Evolutionary conservation across 2,113 vertebrate genomes (phyloP).

Genomic region (Penelope pileata): DNA sequence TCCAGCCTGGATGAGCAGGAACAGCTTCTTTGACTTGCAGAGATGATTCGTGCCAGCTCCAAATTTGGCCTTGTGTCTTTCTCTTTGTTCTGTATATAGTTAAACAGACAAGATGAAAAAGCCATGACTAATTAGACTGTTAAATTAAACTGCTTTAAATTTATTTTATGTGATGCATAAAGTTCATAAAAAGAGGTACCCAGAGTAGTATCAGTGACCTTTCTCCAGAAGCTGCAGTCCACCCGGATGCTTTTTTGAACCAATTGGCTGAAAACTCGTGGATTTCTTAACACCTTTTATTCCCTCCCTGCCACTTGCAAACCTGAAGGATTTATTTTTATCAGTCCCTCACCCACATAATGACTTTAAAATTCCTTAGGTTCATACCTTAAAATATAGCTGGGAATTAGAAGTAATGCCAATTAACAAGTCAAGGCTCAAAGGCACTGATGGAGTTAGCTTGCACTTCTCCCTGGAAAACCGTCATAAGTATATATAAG

Average conservation of each 20-base stretch:
- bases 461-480: conserved; percentile 70
- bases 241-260: conserved; percentile 64
- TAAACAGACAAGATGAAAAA: conserved; percentile 77
- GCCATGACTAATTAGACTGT: conserved; percentile 79
- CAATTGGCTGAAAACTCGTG: conserved; percentile 71
- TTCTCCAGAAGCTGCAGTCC: conserved; percentile 57
- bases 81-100: conserved; percentile 55
- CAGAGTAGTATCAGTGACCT: conserved; percentile 71
- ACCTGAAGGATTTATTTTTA: conserved; percentile 84
- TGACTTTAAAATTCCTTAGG: conserved; percentile 84
- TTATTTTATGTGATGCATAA: conserved; percentile 80
- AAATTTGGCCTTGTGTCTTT: conserved; percentile 55
- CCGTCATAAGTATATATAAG: conserved; percentile 48
- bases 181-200: conserved; percentile 74
- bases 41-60: conserved; percentile 16
- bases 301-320: conserved; percentile 77
- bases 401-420: conserved; percentile 83
- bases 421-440: conserved; percentile 84
- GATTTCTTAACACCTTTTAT: conserved; percentile 75
- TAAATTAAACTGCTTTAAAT: conserved; percentile 80
- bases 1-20: conserved; percentile 26
- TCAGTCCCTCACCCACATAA: conserved; percentile 81
- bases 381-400: conserved; percentile 85
- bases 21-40: background rate
- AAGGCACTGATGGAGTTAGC: conserved; percentile 77